Evolutionary conservation across 2,888 invertebrate genomes (phyloP), one percentile per base, ranked within the genome.

Genomic region (Phorcus lineatus): DNA sequence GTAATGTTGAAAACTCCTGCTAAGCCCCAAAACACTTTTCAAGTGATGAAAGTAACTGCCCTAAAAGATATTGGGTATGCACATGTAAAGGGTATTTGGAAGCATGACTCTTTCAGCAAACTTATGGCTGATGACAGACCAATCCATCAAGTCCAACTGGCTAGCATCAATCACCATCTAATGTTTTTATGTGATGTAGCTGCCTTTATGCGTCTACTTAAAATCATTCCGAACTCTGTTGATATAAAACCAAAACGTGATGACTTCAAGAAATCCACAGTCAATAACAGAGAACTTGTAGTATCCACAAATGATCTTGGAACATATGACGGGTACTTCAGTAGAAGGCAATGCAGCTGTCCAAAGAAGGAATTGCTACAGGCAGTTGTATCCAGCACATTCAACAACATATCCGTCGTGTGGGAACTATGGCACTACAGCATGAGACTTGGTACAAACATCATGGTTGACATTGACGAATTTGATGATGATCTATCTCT

Each of bases 81-180:
- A 13, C 22, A 70, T 2, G 16, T 79, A 31, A 31, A 6, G 2
- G 78, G 78, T 2, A 55, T 79, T 40, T 79, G 78, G 78, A 70
- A 79, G 36, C 70, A 70, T 36, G 36, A 40, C 9, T 70, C 70
- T 0, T 70, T 70, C 70, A 70, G 40, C 19, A 28, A 70, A 16
- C 2, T 70, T 16, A 16, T 70, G 40, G n/a, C 16, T 17, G 70
- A 40, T 40, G n/a, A 70, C n/a, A 36, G 11, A 19, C n/a, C 28
- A n/a, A 17, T 19, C 36, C 13, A 19, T 16, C 17, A 40, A 19
- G 19, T 70, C 31, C 31, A 70, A 4, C 70, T 70, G 36, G 36
- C 36, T 19, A 36, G 40, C 17, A 70, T 70, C 17, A 40, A 40
- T 40, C 19, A 17, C 6, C 19, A 70, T 4, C 40, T 70, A 16